phyloP scores from a whole-genome alignment of 92 coral and sea anemone genomes.

The Paramuricea clavata region DNA sequence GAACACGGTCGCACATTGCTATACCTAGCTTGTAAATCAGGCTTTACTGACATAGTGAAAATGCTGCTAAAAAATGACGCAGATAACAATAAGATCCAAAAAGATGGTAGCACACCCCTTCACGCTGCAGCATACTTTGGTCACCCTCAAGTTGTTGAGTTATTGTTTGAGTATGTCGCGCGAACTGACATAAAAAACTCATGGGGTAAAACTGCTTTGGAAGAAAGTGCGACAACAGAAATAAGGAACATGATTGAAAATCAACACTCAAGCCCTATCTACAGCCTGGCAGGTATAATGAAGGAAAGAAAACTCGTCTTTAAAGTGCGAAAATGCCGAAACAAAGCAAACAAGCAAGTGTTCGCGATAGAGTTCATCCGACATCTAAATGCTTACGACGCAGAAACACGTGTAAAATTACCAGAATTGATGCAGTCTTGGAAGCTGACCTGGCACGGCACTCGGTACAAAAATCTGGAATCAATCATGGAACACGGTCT shows the following conservation, averaged over 20 bases:
- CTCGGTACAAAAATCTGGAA: slow-evolving; percentile 54
- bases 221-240: slow-evolving; percentile 37
- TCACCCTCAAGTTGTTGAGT: slow-evolving; percentile 54
- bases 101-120: slow-evolving; percentile 74
- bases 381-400: slow-evolving; percentile 47
- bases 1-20: slow-evolving; percentile 60
- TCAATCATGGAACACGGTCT: slow-evolving; percentile 68
- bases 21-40: slow-evolving; percentile 71
- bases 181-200: slow-evolving; percentile 46
- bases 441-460: slow-evolving; percentile 77
- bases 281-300: slow-evolving; percentile 43
- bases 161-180: slow-evolving; percentile 70
- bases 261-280: slow-evolving; percentile 48
- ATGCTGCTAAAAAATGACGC: slow-evolving; percentile 64
- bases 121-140: slow-evolving; percentile 74
- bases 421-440: slow-evolving; percentile 47
- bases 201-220: slow-evolving; percentile 52
- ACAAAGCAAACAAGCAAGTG: slow-evolving; percentile 42
- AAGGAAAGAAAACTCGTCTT: slow-evolving; percentile 35
- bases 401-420: slow-evolving; percentile 49
- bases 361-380: slow-evolving; percentile 70
- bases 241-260: slow-evolving; percentile 40
- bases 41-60: slow-evolving; percentile 63
- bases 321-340: slow-evolving; percentile 37
- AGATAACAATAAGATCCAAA: slow-evolving; percentile 52